Conservation (phyloP, 1,140 invertebrate genomes). For the Sycobia sp. region DNA sequence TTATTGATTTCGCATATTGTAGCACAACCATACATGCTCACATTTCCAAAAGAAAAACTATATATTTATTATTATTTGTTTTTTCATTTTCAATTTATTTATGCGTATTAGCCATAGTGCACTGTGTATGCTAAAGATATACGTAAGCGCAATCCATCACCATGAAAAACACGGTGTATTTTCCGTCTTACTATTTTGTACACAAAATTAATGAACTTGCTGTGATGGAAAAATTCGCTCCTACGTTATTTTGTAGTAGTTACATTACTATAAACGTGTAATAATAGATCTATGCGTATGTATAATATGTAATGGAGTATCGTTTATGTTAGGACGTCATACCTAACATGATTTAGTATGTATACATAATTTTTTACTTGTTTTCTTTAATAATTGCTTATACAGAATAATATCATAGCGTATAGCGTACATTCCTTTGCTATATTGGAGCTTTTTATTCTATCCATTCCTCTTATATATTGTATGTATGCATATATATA, state of each 20-base stretch:
- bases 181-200: conserved; percentile 44
- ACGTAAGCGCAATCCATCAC: conserved; percentile 3
- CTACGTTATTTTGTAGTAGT: conserved; percentile 43
- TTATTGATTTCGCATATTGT: conserved; percentile 5
- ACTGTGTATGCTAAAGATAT: conserved; percentile 20
- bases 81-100: conserved; percentile 9
- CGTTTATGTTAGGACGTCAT: conserved; percentile 41
- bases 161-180: not conserved
- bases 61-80: conserved; percentile 14
- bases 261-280: conserved; percentile 36
- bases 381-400: conserved; percentile 35
- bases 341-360: conserved; percentile 48
- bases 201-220: conserved; percentile 56
- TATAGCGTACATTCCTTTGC: conserved; percentile 34
- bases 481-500: too few species aligned
- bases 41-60: not conserved
- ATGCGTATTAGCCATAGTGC: conserved; percentile 5
- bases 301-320: conserved; percentile 46
- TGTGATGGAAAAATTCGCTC: conserved; percentile 54
- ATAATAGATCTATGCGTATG: conserved; percentile 39
- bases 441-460: conserved; percentile 38
- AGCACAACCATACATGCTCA: not conserved
- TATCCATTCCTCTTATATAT: conserved; percentile 21
- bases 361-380: conserved; percentile 40
- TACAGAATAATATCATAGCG: conserved; percentile 43